Evolutionary conservation across 2,888 invertebrate genomes (phyloP).

Genomic region (Stenotaenia linearis): DNA sequence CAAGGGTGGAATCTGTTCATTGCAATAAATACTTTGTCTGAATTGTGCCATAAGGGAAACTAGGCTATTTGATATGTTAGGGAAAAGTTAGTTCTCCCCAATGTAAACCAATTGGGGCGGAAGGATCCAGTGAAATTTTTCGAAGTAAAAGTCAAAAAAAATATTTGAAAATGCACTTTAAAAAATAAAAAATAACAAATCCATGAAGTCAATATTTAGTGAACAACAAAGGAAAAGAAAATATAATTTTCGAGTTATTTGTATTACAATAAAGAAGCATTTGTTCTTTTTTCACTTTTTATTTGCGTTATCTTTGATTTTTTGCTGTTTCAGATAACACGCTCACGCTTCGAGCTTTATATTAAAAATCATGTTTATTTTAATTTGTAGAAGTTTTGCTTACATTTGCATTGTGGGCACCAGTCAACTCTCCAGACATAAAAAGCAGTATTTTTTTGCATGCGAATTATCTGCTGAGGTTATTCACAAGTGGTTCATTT

Average conservation of each 20-base stretch:
- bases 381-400: slow-evolving; percentile 7
- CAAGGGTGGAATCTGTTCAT: slow-evolving; percentile 14
- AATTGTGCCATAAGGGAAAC: slow-evolving; percentile 6
- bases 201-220: background rate
- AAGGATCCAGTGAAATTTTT: background rate
- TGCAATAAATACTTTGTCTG: background rate
- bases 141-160: background rate
- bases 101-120: background rate
- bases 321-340: background rate
- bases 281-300: no score
- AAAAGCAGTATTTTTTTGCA: slow-evolving; percentile 13
- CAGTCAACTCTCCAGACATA: background rate
- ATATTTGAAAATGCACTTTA: background rate
- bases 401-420: slow-evolving; percentile 13
- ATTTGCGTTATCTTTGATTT: background rate
- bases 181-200: background rate
- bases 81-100: background rate
- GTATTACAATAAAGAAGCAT: no score
- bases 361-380: slow-evolving; percentile 9
- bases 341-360: background rate
- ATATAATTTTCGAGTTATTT: no score
- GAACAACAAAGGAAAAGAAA: no score
- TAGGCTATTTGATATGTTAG: background rate
- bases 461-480: slow-evolving; percentile 6
- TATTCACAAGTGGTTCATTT: slow-evolving; percentile 21